phyloP scores from a whole-genome alignment of 2,113 vertebrate species.

The Catharus minimus region DNA sequence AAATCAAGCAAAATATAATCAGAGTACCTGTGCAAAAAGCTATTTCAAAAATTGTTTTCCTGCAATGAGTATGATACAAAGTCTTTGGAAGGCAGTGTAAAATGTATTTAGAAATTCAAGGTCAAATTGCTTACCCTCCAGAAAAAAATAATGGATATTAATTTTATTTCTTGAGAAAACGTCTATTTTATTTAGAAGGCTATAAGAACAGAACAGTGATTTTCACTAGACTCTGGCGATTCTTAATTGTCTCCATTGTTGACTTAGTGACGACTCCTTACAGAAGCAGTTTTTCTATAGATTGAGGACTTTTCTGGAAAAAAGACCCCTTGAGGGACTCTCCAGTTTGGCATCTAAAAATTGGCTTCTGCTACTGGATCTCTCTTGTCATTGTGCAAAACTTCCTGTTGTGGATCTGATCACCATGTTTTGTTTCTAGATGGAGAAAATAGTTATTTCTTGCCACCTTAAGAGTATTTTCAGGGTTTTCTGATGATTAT shows the following conservation, averaged over 20 bases:
- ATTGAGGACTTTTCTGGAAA: not conserved
- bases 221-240: not conserved
- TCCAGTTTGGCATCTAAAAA: not conserved
- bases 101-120: not conserved
- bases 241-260: not conserved
- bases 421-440: not conserved
- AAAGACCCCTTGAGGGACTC: not conserved
- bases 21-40: not conserved
- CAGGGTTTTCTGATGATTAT: not conserved
- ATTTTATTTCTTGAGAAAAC: not conserved
- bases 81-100: not conserved
- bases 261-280: not conserved
- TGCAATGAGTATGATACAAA: not conserved
- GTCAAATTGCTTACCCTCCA: not conserved
- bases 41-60: not conserved
- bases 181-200: not conserved
- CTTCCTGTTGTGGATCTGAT: not conserved
- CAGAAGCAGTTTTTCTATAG: not conserved
- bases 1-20: conserved; percentile 19
- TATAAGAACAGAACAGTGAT: not conserved
- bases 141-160: not conserved
- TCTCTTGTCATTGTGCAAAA: not conserved
- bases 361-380: not conserved
- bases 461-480: not conserved
- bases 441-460: not conserved